Base-by-base conservation (phyloP, 2,797 vertebrate species). In the Staurois parvus region DNA sequence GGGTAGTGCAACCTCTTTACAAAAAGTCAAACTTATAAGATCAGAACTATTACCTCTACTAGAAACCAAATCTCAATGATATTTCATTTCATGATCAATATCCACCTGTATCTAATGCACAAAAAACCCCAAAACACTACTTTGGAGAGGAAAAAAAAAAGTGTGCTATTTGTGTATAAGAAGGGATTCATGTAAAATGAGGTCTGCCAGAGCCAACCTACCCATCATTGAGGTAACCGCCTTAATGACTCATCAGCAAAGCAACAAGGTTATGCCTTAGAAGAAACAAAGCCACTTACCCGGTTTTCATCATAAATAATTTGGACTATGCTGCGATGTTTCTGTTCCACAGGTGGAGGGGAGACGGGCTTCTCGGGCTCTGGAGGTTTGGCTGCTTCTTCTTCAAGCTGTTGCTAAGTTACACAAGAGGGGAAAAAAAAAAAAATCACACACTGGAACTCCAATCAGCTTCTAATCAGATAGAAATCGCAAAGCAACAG, bases 271-370 rank as follows among this genome's bases (percentile, higher is more conserved):
- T 10, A 48, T 52, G 40, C 21, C 10, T 8, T 21, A 70, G 42
- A 34, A 2, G 45, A 48, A 0, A 76, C 0, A 28, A 66, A 15
- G 40, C 26, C 2, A 72, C 96, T 93, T 92, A 99, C 98, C 96
- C 98, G 92, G 88, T 99, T 99, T 91, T 99, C 98, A 85, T 99
- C 98, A 15, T 99, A 99, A 92, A 99, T 99, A 88, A 99, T 99
- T 90, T 99, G 98, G 79, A 99, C 98, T 75, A 99, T 97, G 93
- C 98, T 99, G 91, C 98, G 98, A 88, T 99, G 98, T 88, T 99
- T 99, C 95, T 98, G 97, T 87, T 99, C 98, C 93, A 99, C 97
- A 0, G 98, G 98, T 89, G 98, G 97, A 86, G 98, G 98, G 79
- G 98, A 98, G 91, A 97, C 96, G 10, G 98, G 98, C 94, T 96